A percentile compares a stretch with the other conserved stretches of the same genome.
These are phyloP conservation scores for Helarctos malayanus DNA, from an alignment of 2,797 vertebrate genomes.

Conservation along the genomic window DNA sequence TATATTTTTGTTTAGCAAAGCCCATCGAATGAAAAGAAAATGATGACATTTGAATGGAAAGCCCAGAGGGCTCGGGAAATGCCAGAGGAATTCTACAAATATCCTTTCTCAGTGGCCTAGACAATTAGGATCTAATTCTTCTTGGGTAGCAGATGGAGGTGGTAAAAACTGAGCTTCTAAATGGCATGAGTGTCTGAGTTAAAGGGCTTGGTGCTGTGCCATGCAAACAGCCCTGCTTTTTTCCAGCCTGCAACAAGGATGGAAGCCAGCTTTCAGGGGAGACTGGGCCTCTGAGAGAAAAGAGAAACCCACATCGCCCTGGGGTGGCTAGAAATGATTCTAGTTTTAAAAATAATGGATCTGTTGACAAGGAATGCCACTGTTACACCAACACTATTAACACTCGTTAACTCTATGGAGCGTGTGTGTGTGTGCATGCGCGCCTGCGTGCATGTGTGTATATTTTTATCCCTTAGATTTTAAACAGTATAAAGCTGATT, in stretches of 20 bases:
- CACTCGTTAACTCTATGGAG: background rate
- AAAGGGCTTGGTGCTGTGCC: conserved; percentile 79
- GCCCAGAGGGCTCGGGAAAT: conserved; percentile 68
- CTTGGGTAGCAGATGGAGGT: conserved; percentile 79
- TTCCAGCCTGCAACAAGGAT: conserved; percentile 53
- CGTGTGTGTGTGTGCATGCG: background rate
- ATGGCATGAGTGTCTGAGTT: conserved; percentile 72
- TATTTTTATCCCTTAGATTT: background rate
- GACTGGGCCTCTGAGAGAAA: background rate
- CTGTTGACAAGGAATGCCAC: background rate
- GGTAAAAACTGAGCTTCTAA: conserved; percentile 73
- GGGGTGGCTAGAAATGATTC: conserved; percentile 7
- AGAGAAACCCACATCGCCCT: background rate
- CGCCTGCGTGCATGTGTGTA: background rate
- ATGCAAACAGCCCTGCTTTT: conserved; percentile 67
- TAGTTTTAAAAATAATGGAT: background rate
- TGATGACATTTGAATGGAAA: conserved; percentile 77
- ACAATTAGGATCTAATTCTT: conserved; percentile 75
- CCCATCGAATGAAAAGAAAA: conserved; percentile 59
- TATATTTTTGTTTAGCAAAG: conserved; percentile 65
- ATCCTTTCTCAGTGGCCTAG: conserved; percentile 61
- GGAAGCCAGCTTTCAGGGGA: conserved; percentile 66
- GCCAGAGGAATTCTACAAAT: conserved; percentile 73
- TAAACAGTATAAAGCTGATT: conserved; percentile 24
- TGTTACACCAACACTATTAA: background rate